Percentiles rank a stretch among this genome's conserved stretches.
Evolutionary conservation across 2,888 invertebrate genomes (phyloP).

Genomic region (Schizotus pectinicornis): DNA sequence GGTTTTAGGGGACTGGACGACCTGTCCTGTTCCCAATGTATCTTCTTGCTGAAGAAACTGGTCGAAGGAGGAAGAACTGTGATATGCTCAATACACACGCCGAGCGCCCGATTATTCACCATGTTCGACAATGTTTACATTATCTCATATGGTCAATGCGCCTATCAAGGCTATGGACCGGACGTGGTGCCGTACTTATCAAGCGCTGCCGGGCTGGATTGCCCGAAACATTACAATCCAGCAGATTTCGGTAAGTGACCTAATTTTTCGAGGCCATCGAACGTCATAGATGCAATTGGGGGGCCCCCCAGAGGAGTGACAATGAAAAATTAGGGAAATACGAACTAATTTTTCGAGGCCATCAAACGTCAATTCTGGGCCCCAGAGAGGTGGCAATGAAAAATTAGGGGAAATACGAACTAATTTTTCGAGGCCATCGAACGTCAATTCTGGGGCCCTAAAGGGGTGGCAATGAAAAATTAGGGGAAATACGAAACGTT

Average conservation of each 20-base stretch:
- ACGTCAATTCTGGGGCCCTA: too few species aligned
- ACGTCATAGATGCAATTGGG: too few species aligned
- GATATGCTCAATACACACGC: slow-evolving; percentile 95
- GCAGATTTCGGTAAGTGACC: slow-evolving; percentile 86
- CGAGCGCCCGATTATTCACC: slow-evolving; percentile 89
- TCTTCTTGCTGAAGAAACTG: slow-evolving; percentile 81
- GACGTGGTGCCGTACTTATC: slow-evolving; percentile 84
- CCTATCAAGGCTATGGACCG: slow-evolving; percentile 81
- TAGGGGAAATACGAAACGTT: too few species aligned
- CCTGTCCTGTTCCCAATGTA: slow-evolving; percentile 86
- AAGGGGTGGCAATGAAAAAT: too few species aligned
- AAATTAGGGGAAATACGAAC: too few species aligned
- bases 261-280: too few species aligned
- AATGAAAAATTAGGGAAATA: too few species aligned
- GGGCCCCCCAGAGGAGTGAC: too few species aligned
- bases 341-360: too few species aligned
- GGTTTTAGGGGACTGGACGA: slow-evolving; percentile 89
- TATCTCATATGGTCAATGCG: slow-evolving; percentile 86
- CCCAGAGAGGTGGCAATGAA: too few species aligned
- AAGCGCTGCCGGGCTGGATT: slow-evolving; percentile 74
- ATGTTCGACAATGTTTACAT: slow-evolving; percentile 93
- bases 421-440: too few species aligned
- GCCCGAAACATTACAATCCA: slow-evolving; percentile 93
- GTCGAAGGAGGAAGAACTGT: slow-evolving; percentile 89
- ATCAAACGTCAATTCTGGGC: too few species aligned